A percentile compares a stretch with the other conserved stretches of the same genome.
phyloP scores from a whole-genome alignment of 2,797 vertebrate genomes.

The Cetoscarus ocellatus region DNA sequence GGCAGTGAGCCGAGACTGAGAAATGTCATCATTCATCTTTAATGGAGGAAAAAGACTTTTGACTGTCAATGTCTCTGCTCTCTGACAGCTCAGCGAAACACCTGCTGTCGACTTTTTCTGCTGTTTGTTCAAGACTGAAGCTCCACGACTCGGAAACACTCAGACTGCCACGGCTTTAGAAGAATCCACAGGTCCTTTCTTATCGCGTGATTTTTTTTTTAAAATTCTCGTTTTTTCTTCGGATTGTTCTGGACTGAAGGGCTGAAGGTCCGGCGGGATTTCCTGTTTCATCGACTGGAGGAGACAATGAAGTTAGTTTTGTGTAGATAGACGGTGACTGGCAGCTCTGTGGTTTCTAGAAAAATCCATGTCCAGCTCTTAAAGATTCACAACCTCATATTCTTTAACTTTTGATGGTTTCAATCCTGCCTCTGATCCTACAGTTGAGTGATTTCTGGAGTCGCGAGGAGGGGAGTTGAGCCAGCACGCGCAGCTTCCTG shows the following conservation, averaged over 20 bases:
- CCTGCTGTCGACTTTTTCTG: not conserved
- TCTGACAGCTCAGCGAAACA: constrained; percentile 26
- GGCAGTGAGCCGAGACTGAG: constrained; percentile 56
- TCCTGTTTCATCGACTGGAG: constrained; percentile 14
- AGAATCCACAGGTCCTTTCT: constrained; percentile 78
- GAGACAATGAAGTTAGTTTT: constrained; percentile 38
- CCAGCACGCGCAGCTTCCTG: constrained; percentile 22
- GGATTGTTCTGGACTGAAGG: constrained; percentile 35
- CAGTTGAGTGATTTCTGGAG: constrained; percentile 6
- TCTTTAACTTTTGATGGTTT: not conserved
- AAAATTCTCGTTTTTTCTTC: not conserved
- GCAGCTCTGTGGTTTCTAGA: not conserved
- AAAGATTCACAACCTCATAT: not conserved
- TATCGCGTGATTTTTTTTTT: not conserved
- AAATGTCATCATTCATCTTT: constrained; percentile 59
- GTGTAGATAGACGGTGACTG: not conserved
- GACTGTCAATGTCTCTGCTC: constrained; percentile 11
- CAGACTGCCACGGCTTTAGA: constrained; percentile 34
- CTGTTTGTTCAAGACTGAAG: constrained; percentile 10
- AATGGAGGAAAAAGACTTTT: constrained; percentile 37
- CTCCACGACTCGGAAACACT: constrained; percentile 28
- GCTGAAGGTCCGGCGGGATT: constrained; percentile 11
- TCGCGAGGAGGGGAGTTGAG: constrained; percentile 29
- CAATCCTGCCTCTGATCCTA: not conserved
- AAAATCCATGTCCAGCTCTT: not conserved